These are phyloP conservation scores for Periparus ater DNA, from an alignment of 2,797 vertebrate species.

Conservation along the genomic window DNA sequence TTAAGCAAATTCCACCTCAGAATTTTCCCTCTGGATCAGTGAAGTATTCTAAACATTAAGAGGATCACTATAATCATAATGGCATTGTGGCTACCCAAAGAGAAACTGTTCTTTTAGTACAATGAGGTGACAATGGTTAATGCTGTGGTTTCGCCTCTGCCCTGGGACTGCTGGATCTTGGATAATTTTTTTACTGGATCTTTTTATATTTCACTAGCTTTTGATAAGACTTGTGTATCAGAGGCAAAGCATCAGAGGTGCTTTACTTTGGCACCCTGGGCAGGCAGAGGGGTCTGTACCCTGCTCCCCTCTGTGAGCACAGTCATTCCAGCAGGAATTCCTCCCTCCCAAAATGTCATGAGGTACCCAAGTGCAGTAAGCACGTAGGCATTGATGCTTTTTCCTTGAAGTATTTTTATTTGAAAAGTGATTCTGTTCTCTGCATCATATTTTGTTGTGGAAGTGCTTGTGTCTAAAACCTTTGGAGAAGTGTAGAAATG, in stretches of 20 bases:
- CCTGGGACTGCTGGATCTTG: neutral
- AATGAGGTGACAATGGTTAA: neutral
- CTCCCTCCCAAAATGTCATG: neutral
- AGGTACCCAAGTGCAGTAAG: neutral
- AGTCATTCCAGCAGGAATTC: neutral
- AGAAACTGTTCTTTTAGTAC: neutral
- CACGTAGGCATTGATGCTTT: neutral
- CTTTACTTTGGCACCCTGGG: neutral
- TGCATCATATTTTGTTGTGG: neutral
- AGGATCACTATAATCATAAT: neutral
- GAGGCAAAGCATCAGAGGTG: neutral
- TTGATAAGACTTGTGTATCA: neutral
- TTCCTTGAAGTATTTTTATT: neutral
- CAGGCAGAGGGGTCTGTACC: neutral
- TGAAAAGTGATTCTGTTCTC: neutral
- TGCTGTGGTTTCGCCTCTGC: neutral
- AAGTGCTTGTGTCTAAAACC: neutral
- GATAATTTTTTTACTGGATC: too few species aligned
- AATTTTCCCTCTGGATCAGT: neutral
- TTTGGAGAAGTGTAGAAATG: neutral
- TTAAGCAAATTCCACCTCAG: neutral
- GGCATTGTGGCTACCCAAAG: neutral
- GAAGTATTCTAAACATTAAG: neutral
- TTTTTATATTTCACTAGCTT: neutral
- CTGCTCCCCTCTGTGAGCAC: fast-evolving